Evolutionary conservation across 2,888 invertebrate species (phyloP), one percentile per base, ranked within the genome.

Genomic region (Marronus borbonicus): DNA sequence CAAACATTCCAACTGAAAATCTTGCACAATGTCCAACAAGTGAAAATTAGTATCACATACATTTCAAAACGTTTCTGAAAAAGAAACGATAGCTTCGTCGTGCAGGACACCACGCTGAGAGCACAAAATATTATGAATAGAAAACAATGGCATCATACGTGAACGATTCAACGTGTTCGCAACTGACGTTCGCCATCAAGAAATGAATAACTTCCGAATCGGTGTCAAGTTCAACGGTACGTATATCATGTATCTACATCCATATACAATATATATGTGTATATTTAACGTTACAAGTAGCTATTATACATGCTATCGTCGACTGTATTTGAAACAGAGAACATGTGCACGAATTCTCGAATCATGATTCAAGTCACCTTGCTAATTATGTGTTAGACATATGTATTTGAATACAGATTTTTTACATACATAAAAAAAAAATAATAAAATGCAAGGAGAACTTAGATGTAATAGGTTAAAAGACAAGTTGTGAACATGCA

Each of bases 171-270:
- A 58, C 55, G 55, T 24, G 17, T 5, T 58, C 17, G 55, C 8
- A 58, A 58, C 55, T 58, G 55, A 20, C 55, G 20, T 58, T 58
- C 55, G 64, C 36, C 39, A 39, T 64, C 64, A 31, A 64, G 64
- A 64, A 64, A 64, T 64, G 64, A 36, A 39, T 64, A 64, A 17
- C 64, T 36, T 64, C 17, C n/a, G 17, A 64, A 64, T 64, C 14
- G 28, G 64, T 64, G 64, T 64, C 64, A 64, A 64, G 64, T 64
- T 64, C 64, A 64, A 36, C 14, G 39, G 31, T 64, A 64, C 64
- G 64, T 64, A 20, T 60, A 36, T 64, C 39, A 36, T 64, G 36
- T n/a, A 12, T 36, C n/a, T n/a, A 36, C 55, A 58, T 10, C 55
- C 55, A 20, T 58, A 58, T 58, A 55, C 55, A 17, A 58, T 58